Base-by-base conservation (phyloP, 2,113 vertebrate species). In the Podiceps cristatus region DNA sequence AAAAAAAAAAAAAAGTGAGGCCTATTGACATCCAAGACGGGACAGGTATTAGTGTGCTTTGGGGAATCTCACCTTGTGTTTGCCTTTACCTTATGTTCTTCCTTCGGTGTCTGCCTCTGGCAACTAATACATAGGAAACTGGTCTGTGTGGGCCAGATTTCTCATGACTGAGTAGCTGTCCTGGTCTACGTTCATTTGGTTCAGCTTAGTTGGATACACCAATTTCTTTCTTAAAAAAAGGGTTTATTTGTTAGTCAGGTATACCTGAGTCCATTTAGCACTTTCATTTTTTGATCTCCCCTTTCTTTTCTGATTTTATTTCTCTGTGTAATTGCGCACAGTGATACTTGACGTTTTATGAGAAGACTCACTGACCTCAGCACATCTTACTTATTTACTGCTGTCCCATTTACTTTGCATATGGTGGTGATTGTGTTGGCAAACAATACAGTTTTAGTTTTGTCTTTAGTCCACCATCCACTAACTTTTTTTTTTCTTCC, bases 391-490 rank as follows among this genome's bases (percentile, higher is more conserved):
- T 52, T 6, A 5, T 1, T 44, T 62, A 0, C 42, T 56, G 52
- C 62, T 44, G 29, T 40, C 44, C 56, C 33, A 0, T 79, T 31
- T 29, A 23, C 58, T 23, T 33, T 75, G 40, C 25, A 1, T 7
- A 0, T 3, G 47, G 44, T 7, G 18, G 13, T 77, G 22, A 28
- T 49, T 0, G 0, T 24, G 56, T 15, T 14, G 29, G 13, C 18
- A 86, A 23, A 72, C 9, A 3, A 18, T 44, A 3, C 35, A 13
- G 0, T n/a, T 59, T 28, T 15, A 35, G 6, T 18, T 74, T 50
- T 62, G 8, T n/a, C 22, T 42, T 37, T 5, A 18, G 11, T 60
- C 37, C 3, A 0, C 33, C 42, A 6, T 16, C 25, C 20, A 2
- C 25, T 49, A 23, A 18, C 23, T 33, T 68, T n/a, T 8, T 27